Evolutionary conservation across 2,888 invertebrate genomes (phyloP), one percentile per base, ranked within the genome.

Genomic region (Celastrina argiolus): DNA sequence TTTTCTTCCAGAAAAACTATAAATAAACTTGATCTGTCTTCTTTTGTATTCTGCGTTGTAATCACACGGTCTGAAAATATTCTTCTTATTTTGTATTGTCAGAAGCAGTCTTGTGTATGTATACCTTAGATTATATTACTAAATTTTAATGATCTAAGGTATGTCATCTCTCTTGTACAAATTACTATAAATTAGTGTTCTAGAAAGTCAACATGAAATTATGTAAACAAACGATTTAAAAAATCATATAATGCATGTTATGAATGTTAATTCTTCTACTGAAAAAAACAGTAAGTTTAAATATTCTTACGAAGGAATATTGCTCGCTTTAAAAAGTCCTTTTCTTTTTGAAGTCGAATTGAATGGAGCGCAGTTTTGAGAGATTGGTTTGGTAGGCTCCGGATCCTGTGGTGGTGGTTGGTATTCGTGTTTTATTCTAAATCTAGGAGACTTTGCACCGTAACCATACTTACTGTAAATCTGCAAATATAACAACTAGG

Each of bases 1-100:
- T 70, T 88, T 91, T 73, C 86, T 87, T 1, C 82, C 85, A 7
- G 84, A 79, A 68, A 92, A 92, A 71, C 89, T 79, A 75, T 89
- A 85, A 0, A 83, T 77, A 66, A 89, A 92, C 72, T 84, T 86
- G 77, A 91, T 84, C 69, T 85, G 73, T 34, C 79, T 78, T 71
- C 85, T 88, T 68, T 81, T 83, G 66, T 78, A 83, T 45, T 77
- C 76, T 6, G 90, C 87, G 34, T 75, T 79, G 71, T 92, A 92
- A 66, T 88, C 87, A 68, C 92, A 89, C 1, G 91, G 74, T 61
- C 92, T 92, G 72, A 65, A 77, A 69, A 59, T 65, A 39, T 64
- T 36, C 7, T 6, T 36, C 56, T 34, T 31, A 16, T 63, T 31
- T 16, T 18, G 31, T n/a, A n/a, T 10, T 26, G 16, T n/a, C 14